Evolutionary conservation across 2,113 vertebrate genomes (phyloP).

Genomic region (Uropsilus gracilis): DNA sequence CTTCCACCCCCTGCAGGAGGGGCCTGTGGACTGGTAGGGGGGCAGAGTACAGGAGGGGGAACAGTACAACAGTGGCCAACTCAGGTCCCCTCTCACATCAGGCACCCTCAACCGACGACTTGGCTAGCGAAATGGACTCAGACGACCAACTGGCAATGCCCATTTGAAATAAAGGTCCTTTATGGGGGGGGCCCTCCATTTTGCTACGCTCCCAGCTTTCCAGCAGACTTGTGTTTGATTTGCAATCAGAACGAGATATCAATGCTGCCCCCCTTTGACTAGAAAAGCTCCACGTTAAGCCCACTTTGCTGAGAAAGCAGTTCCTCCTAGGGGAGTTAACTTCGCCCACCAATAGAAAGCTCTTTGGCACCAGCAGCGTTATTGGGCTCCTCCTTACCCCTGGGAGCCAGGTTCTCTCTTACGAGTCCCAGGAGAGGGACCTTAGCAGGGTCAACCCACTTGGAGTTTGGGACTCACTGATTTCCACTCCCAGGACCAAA

Average conservation of each 20-base stretch:
- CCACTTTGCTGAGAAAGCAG: neutral
- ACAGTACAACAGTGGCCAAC: neutral
- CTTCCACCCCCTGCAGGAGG: neutral
- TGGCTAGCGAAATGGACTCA: neutral
- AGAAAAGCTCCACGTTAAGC: neutral
- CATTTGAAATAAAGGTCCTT: neutral
- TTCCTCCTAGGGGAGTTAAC: neutral
- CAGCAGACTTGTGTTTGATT: neutral
- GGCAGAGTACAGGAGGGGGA: neutral
- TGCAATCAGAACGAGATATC: neutral
- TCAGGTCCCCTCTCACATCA: neutral
- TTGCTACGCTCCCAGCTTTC: neutral
- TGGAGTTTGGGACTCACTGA: neutral
- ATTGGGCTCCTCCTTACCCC: neutral
- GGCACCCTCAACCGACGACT: neutral
- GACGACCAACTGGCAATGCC: neutral
- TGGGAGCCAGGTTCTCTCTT: neutral
- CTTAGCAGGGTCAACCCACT: neutral
- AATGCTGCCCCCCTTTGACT: fast-evolving
- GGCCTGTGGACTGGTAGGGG: neutral
- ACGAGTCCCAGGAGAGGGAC: neutral
- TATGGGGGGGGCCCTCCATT: neutral
- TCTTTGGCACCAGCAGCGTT: neutral
- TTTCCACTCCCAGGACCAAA: neutral
- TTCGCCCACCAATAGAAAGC: neutral